Evolutionary conservation across 2,888 invertebrate genomes (phyloP), one percentile per base, ranked within the genome.

Genomic region (Muscina levida): DNA sequence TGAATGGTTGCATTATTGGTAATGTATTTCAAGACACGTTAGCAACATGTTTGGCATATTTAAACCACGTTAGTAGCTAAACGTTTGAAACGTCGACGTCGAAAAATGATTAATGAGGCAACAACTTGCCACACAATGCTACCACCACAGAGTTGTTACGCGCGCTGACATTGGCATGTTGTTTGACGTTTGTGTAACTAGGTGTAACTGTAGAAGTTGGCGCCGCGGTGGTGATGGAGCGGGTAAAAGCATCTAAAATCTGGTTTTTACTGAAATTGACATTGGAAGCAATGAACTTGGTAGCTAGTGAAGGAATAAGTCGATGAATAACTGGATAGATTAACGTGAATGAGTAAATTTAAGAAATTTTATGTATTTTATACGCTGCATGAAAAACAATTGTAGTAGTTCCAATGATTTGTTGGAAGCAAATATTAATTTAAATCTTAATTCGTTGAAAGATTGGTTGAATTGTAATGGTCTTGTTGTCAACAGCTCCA

Each of bases 1-100:
- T 8, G 8, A 19, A 62, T 31, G 8, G 4, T 10, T n/a, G 13
- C 39, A 67, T 77, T 66, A 57, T 74, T 66, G 31, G 53, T 67
- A 70, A 73, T 80, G 53, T 51, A 59, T 80, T 77, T 81, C 77
- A 77, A 44, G 72, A 46, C 71, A 74, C 73, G 51, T 77, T 77
- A 67, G 71, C 73, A 71, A 70, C 68, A 77, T 77, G 57, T 74
- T 77, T 59, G 66, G 46, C 67, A 62, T 67, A 62, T 77, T 48
- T 39, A 8, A 8, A 31, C n/a, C n/a, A n/a, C n/a, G n/a, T 46
- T 46, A 13, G 46, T 17, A 17, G 57, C 24, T 59, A 19, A 19
- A 17, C 8, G 19, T 39, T 59, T 57, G 26, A 19, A 31, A 8
- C 31, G 59, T 17, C 37, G 37, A 1, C n/a, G 31, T 31, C 6